Base-by-base conservation (phyloP, 2,888 invertebrate species). In the Strigamia crassipes region DNA sequence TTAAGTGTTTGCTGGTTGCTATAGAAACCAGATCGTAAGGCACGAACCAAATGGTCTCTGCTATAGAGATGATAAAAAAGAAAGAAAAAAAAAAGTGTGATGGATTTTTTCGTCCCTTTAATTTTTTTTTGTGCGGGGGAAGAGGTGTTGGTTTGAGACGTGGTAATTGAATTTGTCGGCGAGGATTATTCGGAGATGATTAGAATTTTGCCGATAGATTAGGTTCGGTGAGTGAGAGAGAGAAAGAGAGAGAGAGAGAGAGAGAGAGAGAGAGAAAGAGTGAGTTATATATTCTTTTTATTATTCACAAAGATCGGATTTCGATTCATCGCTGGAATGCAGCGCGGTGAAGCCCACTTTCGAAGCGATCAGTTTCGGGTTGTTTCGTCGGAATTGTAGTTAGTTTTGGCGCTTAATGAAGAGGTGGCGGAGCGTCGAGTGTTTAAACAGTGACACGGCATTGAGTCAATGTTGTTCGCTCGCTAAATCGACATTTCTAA, bases 1-100 rank as follows among this genome's bases (percentile, higher is more conserved):
- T 73, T 73, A 73, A 73, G 73, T 73, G 73, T 73, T 73, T 73
- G 73, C 73, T 73, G 73, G 73, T 73, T 73, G 73, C 73, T 31
- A 73, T 73, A 31, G 73, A 5, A 15, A 73, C 73, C 27, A 73
- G 73, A 73, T 73, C 73, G 73, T 73, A 73, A 73, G 73, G 73
- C 73, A 73, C 73, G 73, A 73, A 27, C 73, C 73, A 73, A 73
- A 73, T 73, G 73, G 73, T 73, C 73, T 73, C 73, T 73, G 73
- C 73, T 73, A 73, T 73, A 73, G 73, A 73, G 73, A 73, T 73
- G 73, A 73, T 73, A 73, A 73, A 73, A 73, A 27, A 27, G 27
- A 3, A 27, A 27, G 27, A 27, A 27, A 27, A 27, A 27, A 27
- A 27, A 38, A 73, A 31, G 31, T 31, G 73, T 73, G 73, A 73